Evolutionary conservation across 2,888 invertebrate genomes (phyloP), one percentile per base, ranked within the genome.

Genomic region (Andrena dorsata): DNA sequence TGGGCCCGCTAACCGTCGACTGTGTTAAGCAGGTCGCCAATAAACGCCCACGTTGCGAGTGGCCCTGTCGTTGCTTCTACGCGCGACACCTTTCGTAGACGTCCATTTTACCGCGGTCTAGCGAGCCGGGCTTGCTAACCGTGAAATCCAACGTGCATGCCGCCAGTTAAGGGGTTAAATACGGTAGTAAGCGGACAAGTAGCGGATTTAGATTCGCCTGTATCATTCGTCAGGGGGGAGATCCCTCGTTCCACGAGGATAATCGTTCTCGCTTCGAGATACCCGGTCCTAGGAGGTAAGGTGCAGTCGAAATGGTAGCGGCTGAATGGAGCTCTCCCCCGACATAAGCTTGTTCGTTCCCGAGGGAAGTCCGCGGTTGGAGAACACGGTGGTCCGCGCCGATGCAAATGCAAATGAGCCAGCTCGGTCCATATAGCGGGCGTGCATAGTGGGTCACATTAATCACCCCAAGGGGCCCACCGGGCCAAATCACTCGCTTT

Each of bases 351-450:
- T 80, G 84, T 74, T 76, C 84, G 84, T 70, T 76, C 63, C 70
- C 76, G 83, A 84, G 85, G 81, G 88, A 85, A 83, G 83, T 85
- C 83, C 66, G 41, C 82, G 77, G 63, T 65, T 61, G 79, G 78
- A 76, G 85, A 84, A 77, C 89, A 88, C 85, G 88, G 88, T 88
- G 88, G 87, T 88, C 89, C 83, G 73, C 72, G 82, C 72, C 85
- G 84, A 89, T 84, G 88, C 84, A 83, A 82, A 88, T 88, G 88
- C 86, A 88, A 88, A 88, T 89, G 89, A 88, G 89, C 71, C 70
- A 73, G 65, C 77, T 76, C 88, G 86, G 86, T 70, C 84, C 84
- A 86, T 87, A 87, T 88, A 86, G 88, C 88, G 87, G 82, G 86
- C 87, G 89, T 76, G 80, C 76, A 85, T 85, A 88, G 87, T 80